Evolutionary conservation across 1,140 invertebrate species (phyloP), one percentile per base, ranked within the genome.

Genomic region (Thaumatotibia leucotreta): DNA sequence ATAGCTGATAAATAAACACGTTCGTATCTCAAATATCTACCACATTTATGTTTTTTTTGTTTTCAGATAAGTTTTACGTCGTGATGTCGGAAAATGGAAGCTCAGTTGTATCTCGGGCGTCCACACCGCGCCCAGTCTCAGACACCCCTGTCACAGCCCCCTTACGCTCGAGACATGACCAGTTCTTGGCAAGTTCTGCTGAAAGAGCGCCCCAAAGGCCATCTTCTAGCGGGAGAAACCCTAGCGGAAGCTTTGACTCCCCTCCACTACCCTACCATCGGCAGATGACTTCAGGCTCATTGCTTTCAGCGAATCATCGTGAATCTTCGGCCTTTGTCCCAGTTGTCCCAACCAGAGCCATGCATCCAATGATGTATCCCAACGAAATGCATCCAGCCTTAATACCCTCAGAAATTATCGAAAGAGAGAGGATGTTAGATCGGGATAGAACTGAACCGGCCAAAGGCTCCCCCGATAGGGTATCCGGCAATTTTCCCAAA

Each of bases 311-410:
- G 17, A 78, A 95, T 69, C 95, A 95, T 80, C 92, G 95, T 10
- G 95, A 96, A 91, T 93, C 94, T 0, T 96, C 95, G 1, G 96
- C 96, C 0, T 97, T 97, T 80, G 95, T 96, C 31, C 96, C 96
- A 10, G 96, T 97, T 6, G 94, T 97, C 49, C 96, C 96, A 31
- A 95, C 95, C n/a, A 92, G 95, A 73, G 92, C 92, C 17, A 91
- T 95, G 67, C 94, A 86, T 82, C 94, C 73, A 50, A 92, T 94
- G 17, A 92, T 94, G 1, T 95, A 95, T 76, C 92, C 94, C 0
- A 92, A 92, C 6, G 94, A 95, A 69, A 93, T 95, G 79, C 94
- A 95, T 74, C 92, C 93, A 64, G 74, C 92, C 68, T 52, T 92
- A 78, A 73, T 93, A 76, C 80, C 92, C 70, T 74, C 91, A 64